phyloP scores from a whole-genome alignment of 2,888 invertebrate species.

The Molanna angustata region DNA sequence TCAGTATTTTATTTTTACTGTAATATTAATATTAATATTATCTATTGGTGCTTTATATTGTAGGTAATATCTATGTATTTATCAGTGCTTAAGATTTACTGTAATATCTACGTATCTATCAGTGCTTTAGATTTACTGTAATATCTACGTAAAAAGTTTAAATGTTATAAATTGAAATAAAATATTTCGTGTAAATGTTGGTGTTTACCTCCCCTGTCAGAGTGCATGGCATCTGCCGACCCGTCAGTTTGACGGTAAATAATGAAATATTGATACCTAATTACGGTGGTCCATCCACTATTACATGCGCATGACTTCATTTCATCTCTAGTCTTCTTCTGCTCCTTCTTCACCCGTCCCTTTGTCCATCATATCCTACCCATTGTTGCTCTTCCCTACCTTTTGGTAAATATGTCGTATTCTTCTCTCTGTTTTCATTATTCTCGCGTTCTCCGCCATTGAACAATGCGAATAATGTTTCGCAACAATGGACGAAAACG shows the following conservation, averaged over 20 bases:
- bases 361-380: slow-evolving; percentile 5
- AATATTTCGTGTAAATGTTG: not conserved
- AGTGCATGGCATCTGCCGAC: slow-evolving; percentile 22
- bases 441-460: slow-evolving; percentile 9
- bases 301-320: slow-evolving; percentile 24
- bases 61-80: no score
- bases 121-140: no score
- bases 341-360: slow-evolving; percentile 1
- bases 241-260: slow-evolving; percentile 20
- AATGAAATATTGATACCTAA: slow-evolving; percentile 33
- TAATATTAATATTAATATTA: no score
- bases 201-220: slow-evolving; percentile 12
- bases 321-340: no score
- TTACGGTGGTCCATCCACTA: slow-evolving; percentile 27
- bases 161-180: not conserved
- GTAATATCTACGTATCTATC: no score
- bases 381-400: slow-evolving; percentile 12
- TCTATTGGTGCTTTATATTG: no score
- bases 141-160: not conserved
- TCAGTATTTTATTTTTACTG: no score
- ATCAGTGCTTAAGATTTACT: no score
- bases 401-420: slow-evolving; percentile 18
- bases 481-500: slow-evolving; percentile 12
- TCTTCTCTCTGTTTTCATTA: slow-evolving; percentile 8
- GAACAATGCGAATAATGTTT: slow-evolving; percentile 10